These are phyloP conservation scores for Acrobasis suavella DNA, from an alignment of 2,888 invertebrate genomes.

Conservation along the genomic window DNA sequence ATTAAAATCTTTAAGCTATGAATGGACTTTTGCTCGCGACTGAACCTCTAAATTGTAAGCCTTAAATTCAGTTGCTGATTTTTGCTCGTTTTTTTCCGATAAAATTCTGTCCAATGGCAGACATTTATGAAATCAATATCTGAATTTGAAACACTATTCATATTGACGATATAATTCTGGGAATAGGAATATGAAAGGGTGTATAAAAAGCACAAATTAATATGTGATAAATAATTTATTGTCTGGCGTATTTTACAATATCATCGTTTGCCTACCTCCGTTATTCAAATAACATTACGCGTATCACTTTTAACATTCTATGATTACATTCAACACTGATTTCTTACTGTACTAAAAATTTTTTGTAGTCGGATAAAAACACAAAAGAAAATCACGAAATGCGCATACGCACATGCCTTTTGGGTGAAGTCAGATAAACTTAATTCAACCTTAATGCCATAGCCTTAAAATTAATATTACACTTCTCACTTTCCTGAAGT, in stretches of 20 bases:
- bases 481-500: not conserved
- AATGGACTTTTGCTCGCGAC: too few species aligned
- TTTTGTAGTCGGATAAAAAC: slow-evolving; percentile 1
- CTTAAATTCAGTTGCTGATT: too few species aligned
- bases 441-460: not conserved
- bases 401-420: not conserved
- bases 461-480: not conserved
- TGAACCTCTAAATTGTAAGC: too few species aligned
- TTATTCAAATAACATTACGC: slow-evolving; percentile 38
- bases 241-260: slow-evolving; percentile 83
- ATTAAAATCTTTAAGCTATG: too few species aligned
- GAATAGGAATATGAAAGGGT: slow-evolving; percentile 33
- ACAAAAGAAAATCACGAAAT: not conserved
- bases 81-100: too few species aligned
- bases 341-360: slow-evolving; percentile 21
- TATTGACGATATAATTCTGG: too few species aligned
- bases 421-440: not conserved
- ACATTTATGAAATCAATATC: too few species aligned
- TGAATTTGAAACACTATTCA: too few species aligned
- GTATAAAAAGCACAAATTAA: slow-evolving; percentile 39
- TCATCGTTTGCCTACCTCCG: slow-evolving; percentile 75
- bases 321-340: slow-evolving; percentile 34
- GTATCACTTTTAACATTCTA: slow-evolving; percentile 44
- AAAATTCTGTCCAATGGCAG: too few species aligned
- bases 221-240: slow-evolving; percentile 84